Evolutionary conservation across 2,888 invertebrate genomes (phyloP).

Genomic region (Cataglyphis rosenhaueri): DNA sequence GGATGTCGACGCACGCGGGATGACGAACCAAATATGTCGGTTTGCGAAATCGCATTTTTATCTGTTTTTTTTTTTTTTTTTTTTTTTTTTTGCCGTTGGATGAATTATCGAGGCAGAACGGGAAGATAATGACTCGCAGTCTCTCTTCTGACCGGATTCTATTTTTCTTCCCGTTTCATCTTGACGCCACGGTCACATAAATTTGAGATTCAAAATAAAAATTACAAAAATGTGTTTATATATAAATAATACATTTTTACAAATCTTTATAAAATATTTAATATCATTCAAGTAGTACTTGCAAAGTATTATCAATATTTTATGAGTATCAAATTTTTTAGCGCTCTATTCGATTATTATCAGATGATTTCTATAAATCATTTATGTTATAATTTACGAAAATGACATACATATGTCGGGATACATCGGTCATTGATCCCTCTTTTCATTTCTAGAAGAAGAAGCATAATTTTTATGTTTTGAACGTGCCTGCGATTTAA

Average conservation of each 20-base stretch:
- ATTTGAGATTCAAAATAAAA: background rate
- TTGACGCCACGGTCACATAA: background rate
- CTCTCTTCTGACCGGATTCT: slow-evolving; percentile 40
- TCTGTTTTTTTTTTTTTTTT: slow-evolving; percentile 51
- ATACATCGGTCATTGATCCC: slow-evolving; percentile 10
- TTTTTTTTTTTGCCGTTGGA: slow-evolving; percentile 72
- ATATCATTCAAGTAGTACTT: background rate
- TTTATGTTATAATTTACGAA: background rate
- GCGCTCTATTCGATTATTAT: background rate
- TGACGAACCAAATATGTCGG: slow-evolving; percentile 76
- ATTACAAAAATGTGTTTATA: background rate
- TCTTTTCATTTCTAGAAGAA: background rate
- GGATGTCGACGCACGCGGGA: slow-evolving; percentile 69
- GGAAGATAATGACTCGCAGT: slow-evolving; percentile 48
- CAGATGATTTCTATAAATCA: background rate
- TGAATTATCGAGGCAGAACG: slow-evolving; percentile 64
- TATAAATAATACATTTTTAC: background rate
- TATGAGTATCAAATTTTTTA: background rate
- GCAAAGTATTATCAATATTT: background rate
- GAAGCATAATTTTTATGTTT: slow-evolving; percentile 32
- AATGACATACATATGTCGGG: background rate
- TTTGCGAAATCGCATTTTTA: slow-evolving; percentile 73
- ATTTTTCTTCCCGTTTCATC: background rate
- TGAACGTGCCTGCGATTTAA: slow-evolving; percentile 38
- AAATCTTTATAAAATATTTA: background rate